These are phyloP conservation scores for Epinotia demarniana DNA, from an alignment of 2,888 invertebrate genomes.

Conservation along the genomic window DNA sequence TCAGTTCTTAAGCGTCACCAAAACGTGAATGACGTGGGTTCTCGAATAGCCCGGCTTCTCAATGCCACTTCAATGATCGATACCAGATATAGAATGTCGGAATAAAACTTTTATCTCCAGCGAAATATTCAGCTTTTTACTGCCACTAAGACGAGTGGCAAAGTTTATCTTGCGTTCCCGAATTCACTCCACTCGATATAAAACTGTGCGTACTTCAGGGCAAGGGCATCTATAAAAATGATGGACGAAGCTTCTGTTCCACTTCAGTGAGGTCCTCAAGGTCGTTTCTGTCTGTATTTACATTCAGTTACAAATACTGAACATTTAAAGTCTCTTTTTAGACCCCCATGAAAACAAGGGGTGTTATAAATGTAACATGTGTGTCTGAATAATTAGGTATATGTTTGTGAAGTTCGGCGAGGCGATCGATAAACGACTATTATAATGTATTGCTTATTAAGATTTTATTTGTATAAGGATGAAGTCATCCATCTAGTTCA, in stretches of 20 bases:
- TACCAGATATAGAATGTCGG: conserved; percentile 26
- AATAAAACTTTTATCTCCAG: conserved; percentile 34
- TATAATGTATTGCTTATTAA: too few relatives aligned
- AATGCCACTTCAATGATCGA: conserved; percentile 32
- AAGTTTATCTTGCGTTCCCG: conserved; percentile 14
- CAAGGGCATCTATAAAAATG: background rate
- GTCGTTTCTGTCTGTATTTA: background rate
- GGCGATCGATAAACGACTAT: too few relatives aligned
- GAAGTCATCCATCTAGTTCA: too few relatives aligned
- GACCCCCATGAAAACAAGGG: too few relatives aligned
- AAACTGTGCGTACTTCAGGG: background rate
- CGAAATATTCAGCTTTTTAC: background rate
- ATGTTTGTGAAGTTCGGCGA: too few relatives aligned
- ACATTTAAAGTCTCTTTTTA: too few relatives aligned
- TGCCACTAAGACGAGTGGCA: background rate
- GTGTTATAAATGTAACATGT: too few relatives aligned
- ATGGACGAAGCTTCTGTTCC: background rate
- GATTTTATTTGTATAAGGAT: too few relatives aligned
- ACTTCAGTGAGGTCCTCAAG: background rate
- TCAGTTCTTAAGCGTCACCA: background rate
- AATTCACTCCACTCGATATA: conserved; percentile 1
- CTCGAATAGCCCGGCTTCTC: background rate
- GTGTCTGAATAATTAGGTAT: too few relatives aligned
- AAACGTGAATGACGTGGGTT: background rate
- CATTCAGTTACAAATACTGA: background rate